A percentile compares a stretch with the other conserved stretches of the same genome.
Conservation (phyloP, 2,797 vertebrate genomes). For the Phrynocephalus guinanensis region DNA sequence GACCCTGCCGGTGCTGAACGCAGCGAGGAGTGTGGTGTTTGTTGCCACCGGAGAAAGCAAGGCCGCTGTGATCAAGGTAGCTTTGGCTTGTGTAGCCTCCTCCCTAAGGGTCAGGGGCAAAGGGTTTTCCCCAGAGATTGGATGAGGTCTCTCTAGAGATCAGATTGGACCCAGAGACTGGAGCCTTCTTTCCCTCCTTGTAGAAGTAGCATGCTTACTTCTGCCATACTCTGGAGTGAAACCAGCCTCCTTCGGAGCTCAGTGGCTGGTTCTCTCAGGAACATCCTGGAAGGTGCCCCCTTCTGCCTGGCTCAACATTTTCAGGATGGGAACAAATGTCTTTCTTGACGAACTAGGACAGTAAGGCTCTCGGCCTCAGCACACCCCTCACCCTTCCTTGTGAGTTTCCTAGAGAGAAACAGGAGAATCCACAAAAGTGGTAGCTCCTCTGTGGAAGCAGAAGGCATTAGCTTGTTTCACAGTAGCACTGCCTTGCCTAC, state of each 20-base stretch:
- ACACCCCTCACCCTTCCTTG: neutral
- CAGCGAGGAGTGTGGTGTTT: conserved; percentile 87
- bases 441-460: neutral
- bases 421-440: no score
- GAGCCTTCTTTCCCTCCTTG: no score
- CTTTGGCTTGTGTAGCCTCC: neutral
- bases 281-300: no score
- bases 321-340: neutral
- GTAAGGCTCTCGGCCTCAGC: no score
- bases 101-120: neutral
- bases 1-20: conserved; percentile 89
- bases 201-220: neutral
- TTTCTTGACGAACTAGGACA: neutral
- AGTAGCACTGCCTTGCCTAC: neutral
- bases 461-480: neutral
- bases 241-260: neutral
- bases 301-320: neutral
- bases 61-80: conserved; percentile 88
- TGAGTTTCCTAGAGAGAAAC: neutral
- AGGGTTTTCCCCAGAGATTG: neutral
- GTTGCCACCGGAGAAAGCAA: conserved; percentile 92
- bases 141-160: neutral
- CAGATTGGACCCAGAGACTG: neutral
- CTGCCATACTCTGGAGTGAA: neutral
- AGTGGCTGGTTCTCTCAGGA: neutral